Conservation (phyloP, 2,888 invertebrate species). For the Amblyjoppa fuscipennis region DNA sequence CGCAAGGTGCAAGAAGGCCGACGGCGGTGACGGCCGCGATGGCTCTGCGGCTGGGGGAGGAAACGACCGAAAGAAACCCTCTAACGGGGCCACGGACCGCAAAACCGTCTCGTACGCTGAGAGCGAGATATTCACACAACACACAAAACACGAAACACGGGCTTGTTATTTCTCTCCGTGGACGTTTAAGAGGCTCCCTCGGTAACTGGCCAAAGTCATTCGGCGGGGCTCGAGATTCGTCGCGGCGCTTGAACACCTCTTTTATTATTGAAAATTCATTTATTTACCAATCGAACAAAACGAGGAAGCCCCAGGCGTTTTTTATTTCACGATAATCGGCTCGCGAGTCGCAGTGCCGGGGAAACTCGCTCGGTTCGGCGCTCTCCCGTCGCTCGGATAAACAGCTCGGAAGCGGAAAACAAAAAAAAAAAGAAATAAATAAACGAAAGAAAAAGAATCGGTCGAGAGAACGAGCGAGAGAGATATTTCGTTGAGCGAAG, state of each 20-base stretch:
- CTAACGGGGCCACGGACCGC: conserved; percentile 74
- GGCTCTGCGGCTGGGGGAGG: conserved; percentile 70
- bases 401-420: neutral
- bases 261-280: neutral
- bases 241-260: neutral
- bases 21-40: conserved; percentile 67
- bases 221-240: neutral
- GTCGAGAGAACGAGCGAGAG: conserved; percentile 8
- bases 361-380: conserved; percentile 4
- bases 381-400: neutral
- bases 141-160: conserved; percentile 11
- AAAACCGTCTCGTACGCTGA: conserved; percentile 67
- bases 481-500: neutral
- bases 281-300: neutral
- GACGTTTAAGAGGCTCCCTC: neutral
- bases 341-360: conserved; percentile 1
- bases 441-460: neutral
- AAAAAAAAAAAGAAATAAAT: neutral
- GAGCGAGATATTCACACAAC: conserved; percentile 32
- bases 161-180: conserved; percentile 21
- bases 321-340: neutral
- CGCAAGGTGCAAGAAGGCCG: conserved; percentile 50
- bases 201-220: neutral
- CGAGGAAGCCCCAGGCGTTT: conserved; percentile 31
- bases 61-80: conserved; percentile 74